These are phyloP conservation scores for Sinella curviseta DNA, from an alignment of 1,140 invertebrate species.

Conservation along the genomic window DNA sequence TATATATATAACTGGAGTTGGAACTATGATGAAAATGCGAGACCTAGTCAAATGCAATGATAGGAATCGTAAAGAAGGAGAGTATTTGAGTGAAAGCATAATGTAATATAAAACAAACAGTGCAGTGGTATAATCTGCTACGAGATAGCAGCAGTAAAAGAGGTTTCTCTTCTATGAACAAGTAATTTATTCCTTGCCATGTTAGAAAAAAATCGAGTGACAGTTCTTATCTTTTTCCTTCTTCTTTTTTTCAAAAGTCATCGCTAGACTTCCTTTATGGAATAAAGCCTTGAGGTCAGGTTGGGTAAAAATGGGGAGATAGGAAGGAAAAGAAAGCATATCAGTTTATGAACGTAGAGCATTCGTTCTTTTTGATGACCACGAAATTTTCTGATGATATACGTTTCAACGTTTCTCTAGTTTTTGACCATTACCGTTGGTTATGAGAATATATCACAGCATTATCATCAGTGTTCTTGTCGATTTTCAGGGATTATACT, in stretches of 20 bases:
- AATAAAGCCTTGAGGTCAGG: conserved; percentile 10
- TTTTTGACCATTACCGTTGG: no score
- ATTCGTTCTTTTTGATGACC: no score
- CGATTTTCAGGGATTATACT: no score
- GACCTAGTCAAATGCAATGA: background rate
- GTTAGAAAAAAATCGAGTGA: conserved; percentile 41
- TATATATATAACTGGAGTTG: background rate
- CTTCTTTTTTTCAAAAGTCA: background rate
- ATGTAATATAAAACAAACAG: background rate
- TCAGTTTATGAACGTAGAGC: no score
- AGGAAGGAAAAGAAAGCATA: no score
- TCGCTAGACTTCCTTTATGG: background rate
- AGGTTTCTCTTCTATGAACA: no score
- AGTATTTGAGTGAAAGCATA: background rate
- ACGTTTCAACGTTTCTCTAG: no score
- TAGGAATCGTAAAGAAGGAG: background rate
- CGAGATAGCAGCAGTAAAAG: no score
- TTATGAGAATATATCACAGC: no score
- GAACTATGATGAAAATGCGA: conserved; percentile 11
- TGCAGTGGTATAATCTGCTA: no score
- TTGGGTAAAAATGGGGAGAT: conserved; percentile 18
- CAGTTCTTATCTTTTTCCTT: conserved; percentile 21
- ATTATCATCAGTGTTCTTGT: no score
- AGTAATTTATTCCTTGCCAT: conserved; percentile 48
- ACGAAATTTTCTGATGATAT: no score